phyloP scores from a whole-genome alignment of 2,888 invertebrate genomes.

The Diarsia rubi region DNA sequence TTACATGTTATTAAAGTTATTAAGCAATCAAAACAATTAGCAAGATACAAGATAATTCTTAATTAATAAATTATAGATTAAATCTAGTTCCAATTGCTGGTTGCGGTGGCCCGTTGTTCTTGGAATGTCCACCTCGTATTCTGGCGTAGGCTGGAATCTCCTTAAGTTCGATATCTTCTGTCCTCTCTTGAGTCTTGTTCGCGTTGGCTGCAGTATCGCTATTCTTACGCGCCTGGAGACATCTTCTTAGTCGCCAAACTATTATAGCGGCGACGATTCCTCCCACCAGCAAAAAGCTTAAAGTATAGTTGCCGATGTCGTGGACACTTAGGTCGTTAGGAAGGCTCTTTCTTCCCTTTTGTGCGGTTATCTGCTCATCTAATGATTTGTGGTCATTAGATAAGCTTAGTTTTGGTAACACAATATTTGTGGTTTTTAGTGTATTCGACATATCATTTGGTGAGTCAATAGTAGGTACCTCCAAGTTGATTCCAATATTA shows the following conservation, averaged over 20 bases:
- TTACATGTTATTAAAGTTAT: too few species aligned
- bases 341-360: neutral
- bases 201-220: neutral
- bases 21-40: neutral
- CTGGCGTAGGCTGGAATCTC: neutral
- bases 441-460: too few species aligned
- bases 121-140: neutral
- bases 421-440: too few species aligned
- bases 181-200: neutral
- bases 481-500: neutral
- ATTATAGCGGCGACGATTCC: neutral
- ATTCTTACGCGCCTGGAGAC: neutral
- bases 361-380: neutral
- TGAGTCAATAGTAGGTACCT: conserved; percentile 1
- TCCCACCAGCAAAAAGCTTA: neutral
- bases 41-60: neutral
- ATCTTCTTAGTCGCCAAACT: neutral
- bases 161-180: neutral
- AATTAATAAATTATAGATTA: neutral
- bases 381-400: conserved; percentile 3
- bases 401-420: too few species aligned
- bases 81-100: neutral
- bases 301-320: conserved; percentile 2
- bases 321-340: neutral
- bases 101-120: too few species aligned